Conservation (phyloP, 1,140 invertebrate species). For the Marisa cornuarietis region DNA sequence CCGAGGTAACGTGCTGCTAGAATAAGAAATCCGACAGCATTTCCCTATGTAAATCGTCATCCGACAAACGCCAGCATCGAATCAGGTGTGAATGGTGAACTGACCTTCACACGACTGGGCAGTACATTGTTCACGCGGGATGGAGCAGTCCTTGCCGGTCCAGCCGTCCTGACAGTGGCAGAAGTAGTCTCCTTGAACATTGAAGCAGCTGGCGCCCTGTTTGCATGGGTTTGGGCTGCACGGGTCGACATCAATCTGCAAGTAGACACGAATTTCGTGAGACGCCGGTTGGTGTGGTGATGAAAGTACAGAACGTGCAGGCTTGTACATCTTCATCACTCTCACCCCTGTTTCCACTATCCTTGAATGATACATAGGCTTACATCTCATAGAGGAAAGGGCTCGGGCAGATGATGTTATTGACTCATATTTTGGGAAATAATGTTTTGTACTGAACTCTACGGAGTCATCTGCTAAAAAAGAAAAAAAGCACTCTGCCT, state of each 20-base stretch:
- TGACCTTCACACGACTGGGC: slow-evolving; percentile 52
- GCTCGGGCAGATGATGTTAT: too few relatives aligned
- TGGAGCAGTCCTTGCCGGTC: slow-evolving; percentile 51
- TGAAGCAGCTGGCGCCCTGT: slow-evolving; percentile 72
- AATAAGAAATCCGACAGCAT: background rate
- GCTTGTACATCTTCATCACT: too few relatives aligned
- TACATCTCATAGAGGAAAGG: too few relatives aligned
- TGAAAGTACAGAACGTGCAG: too few relatives aligned
- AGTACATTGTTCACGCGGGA: slow-evolving; percentile 35
- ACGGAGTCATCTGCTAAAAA: background rate
- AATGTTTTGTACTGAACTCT: too few relatives aligned
- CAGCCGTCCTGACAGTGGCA: slow-evolving; percentile 52
- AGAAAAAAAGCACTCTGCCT: background rate
- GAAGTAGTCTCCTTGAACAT: slow-evolving; percentile 59
- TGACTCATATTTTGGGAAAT: too few relatives aligned
- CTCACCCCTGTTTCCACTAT: too few relatives aligned
- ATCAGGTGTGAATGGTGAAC: background rate
- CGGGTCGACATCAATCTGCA: slow-evolving; percentile 60
- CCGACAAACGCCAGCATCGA: too few relatives aligned
- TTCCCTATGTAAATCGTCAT: background rate
- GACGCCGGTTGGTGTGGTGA: too few relatives aligned
- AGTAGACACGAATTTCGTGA: background rate
- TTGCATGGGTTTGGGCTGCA: slow-evolving; percentile 78
- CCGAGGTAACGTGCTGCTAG: too few relatives aligned
- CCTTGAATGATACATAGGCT: too few relatives aligned